phyloP scores from a whole-genome alignment of 2,113 vertebrate genomes.

The Mirza zaza region DNA sequence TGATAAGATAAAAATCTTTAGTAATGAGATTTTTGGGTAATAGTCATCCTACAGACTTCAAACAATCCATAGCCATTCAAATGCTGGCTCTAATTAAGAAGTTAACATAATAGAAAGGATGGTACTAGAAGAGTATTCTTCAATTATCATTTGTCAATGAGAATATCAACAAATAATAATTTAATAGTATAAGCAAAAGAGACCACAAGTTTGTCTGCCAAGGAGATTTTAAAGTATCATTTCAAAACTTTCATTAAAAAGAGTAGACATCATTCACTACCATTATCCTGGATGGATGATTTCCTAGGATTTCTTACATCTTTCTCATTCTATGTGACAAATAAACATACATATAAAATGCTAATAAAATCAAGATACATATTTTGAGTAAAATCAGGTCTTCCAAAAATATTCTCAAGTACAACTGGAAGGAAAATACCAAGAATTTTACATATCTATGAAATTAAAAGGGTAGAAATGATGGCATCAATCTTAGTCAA shows the following conservation, averaged over 20 bases:
- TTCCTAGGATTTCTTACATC: neutral
- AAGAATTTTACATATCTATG: neutral
- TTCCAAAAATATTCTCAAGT: neutral
- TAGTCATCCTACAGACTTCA: neutral
- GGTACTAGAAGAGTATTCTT: neutral
- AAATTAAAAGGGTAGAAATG: neutral
- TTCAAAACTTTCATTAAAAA: neutral
- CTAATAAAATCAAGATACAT: neutral
- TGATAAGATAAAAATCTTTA: conserved; percentile 31
- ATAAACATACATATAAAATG: neutral
- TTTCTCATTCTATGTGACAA: neutral
- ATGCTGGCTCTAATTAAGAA: neutral
- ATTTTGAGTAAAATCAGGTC: neutral
- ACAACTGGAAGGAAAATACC: neutral
- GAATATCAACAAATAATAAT: neutral
- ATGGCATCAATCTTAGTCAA: neutral
- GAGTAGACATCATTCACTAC: neutral
- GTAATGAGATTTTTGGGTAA: neutral
- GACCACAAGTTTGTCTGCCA: neutral
- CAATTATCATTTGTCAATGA: neutral
- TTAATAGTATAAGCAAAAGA: neutral
- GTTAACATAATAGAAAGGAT: neutral
- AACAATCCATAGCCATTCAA: neutral
- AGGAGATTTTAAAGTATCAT: neutral
- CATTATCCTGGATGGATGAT: neutral